Evolutionary conservation across 1,140 invertebrate genomes (phyloP).

Genomic region (Plodia interpunctella): DNA sequence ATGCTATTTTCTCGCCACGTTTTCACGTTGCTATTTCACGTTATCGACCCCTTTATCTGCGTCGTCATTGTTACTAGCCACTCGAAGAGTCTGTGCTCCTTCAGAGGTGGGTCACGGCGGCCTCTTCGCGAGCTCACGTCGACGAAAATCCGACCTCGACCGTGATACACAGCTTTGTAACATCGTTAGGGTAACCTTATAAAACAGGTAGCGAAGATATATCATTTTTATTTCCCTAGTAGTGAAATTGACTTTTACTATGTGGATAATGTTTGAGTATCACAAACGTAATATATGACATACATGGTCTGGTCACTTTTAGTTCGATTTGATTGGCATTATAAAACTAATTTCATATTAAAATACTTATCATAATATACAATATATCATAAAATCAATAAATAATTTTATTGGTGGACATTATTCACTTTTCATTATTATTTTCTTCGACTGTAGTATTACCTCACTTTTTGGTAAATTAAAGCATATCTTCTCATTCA

Average conservation of each 20-base stretch:
- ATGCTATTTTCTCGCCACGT: conserved; percentile 77
- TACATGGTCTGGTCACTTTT: no score
- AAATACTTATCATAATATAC: no score
- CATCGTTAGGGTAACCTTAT: background rate
- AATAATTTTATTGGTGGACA: no score
- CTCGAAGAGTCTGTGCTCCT: conserved; percentile 56
- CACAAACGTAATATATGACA: no score
- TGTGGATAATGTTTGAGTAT: no score
- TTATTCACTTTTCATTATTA: no score
- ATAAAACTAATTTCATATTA: no score
- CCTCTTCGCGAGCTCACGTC: conserved; percentile 6
- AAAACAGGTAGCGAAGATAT: conserved; percentile 2
- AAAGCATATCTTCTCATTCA: no score
- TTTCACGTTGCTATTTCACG: conserved; percentile 77
- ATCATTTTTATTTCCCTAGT: background rate
- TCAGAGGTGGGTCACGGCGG: conserved; percentile 24
- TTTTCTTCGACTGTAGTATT: no score
- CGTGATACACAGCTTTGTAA: conserved; percentile 4
- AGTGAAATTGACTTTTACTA: background rate
- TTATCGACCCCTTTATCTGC: conserved; percentile 77
- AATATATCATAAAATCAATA: no score
- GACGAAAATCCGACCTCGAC: conserved; percentile 4
- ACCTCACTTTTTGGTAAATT: no score
- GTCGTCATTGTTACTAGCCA: conserved; percentile 75
- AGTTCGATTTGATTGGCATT: no score